phyloP scores from a whole-genome alignment of 2,797 vertebrate species.

The Lacerta bilineata region DNA sequence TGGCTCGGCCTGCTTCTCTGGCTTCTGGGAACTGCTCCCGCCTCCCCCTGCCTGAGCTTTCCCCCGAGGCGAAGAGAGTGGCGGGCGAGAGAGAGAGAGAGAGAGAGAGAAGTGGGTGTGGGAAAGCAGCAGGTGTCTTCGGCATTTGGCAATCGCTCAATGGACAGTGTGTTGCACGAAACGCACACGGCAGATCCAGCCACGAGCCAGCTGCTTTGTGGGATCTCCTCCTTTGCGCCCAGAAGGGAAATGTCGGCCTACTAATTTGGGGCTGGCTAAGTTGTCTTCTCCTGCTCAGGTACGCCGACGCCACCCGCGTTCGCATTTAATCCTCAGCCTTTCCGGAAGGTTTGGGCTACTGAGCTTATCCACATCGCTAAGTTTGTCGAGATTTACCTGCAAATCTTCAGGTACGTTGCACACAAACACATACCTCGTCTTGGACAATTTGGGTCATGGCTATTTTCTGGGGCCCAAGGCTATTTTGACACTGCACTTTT shows the following conservation, averaged over 20 bases:
- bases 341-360: no score
- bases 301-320: background rate
- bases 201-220: background rate
- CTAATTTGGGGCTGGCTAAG: background rate
- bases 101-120: slow-evolving; percentile 56
- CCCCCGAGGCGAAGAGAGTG: slow-evolving; percentile 13
- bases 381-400: background rate
- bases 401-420: background rate
- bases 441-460: background rate
- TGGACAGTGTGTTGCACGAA: background rate
- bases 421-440: background rate
- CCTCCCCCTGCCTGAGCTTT: background rate
- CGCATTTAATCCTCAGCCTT: no score
- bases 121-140: slow-evolving; percentile 66
- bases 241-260: background rate
- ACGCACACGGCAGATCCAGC: background rate
- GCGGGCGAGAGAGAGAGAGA: background rate
- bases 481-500: background rate
- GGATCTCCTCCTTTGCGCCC: background rate
- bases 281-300: background rate
- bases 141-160: slow-evolving; percentile 51
- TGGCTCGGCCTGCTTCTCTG: slow-evolving; percentile 33
- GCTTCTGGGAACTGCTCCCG: slow-evolving; percentile 29
- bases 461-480: background rate
- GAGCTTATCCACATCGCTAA: background rate